Percentiles rank a stretch among this genome's conserved stretches.
These are phyloP conservation scores for Nephrotoma flavescens DNA, from an alignment of 2,888 invertebrate species.

Conservation along the genomic window DNA sequence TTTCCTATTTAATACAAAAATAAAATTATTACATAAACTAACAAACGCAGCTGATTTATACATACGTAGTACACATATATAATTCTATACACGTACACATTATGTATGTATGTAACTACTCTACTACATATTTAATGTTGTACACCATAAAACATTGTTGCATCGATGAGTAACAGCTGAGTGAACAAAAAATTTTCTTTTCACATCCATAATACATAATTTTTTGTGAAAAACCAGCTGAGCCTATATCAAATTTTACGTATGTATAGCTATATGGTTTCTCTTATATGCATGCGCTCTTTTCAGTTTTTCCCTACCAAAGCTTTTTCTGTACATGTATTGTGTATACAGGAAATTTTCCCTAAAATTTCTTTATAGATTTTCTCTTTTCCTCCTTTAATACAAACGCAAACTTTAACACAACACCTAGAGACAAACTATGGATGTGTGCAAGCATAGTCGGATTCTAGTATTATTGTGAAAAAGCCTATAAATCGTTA, in stretches of 20 bases:
- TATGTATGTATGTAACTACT: too few species aligned
- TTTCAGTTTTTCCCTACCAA: background rate
- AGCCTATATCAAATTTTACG: background rate
- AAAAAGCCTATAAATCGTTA: background rate
- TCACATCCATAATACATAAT: background rate
- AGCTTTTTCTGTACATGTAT: background rate
- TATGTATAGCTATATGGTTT: background rate
- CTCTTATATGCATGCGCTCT: background rate
- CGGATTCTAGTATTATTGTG: background rate
- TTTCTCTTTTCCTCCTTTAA: background rate
- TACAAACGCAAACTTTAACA: background rate
- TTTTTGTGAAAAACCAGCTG: background rate
- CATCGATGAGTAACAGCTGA: background rate
- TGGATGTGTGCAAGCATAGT: background rate
- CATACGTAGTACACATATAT: background rate
- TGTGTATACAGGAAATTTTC: background rate
- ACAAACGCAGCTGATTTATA: background rate
- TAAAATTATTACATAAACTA: background rate
- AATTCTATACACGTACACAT: background rate
- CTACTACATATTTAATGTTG: background rate
- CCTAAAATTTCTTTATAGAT: background rate
- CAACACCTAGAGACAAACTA: background rate
- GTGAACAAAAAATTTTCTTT: background rate
- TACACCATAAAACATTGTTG: background rate
- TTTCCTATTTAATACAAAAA: background rate